Evolutionary conservation across 1,140 invertebrate genomes (phyloP).

Genomic region (Orius insidiosus): DNA sequence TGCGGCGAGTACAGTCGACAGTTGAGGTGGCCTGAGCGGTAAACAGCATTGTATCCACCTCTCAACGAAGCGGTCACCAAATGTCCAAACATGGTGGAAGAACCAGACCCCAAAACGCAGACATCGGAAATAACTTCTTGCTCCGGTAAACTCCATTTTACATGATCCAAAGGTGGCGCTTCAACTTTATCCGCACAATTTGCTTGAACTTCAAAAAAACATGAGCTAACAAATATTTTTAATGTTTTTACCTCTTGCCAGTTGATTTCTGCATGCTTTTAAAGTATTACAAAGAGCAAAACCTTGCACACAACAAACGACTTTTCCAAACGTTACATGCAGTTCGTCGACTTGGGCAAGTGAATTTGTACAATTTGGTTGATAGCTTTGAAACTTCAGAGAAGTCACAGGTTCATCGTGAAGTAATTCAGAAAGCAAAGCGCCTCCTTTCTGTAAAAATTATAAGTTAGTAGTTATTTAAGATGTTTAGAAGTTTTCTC

Average conservation of each 20-base stretch:
- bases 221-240: not conserved
- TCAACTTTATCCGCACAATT: conserved; percentile 42
- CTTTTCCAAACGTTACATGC: conserved; percentile 55
- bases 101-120: conserved; percentile 54
- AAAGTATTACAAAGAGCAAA: conserved; percentile 66
- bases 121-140: conserved; percentile 60
- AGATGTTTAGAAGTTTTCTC: too few species aligned
- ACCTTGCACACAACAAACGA: conserved; percentile 67
- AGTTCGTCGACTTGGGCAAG: conserved; percentile 58
- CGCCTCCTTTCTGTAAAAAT: conserved; percentile 44
- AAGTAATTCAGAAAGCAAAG: conserved; percentile 67
- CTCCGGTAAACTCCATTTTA: conserved; percentile 72
- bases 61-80: conserved; percentile 61
- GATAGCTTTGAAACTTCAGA: conserved; percentile 62
- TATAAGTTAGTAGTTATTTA: not conserved
- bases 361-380: conserved; percentile 34
- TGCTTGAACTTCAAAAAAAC: conserved; percentile 44
- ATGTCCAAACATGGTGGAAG: conserved; percentile 71
- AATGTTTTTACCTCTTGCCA: conserved; percentile 46
- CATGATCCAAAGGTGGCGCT: conserved; percentile 40
- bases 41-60: conserved; percentile 53
- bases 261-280: conserved; percentile 57
- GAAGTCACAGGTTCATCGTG: conserved; percentile 62
- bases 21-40: conserved; percentile 57
- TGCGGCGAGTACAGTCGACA: conserved; percentile 57